Evolutionary conservation across 2,113 vertebrate genomes (phyloP), one percentile per base, ranked within the genome.

Genomic region (Piaya cayana): DNA sequence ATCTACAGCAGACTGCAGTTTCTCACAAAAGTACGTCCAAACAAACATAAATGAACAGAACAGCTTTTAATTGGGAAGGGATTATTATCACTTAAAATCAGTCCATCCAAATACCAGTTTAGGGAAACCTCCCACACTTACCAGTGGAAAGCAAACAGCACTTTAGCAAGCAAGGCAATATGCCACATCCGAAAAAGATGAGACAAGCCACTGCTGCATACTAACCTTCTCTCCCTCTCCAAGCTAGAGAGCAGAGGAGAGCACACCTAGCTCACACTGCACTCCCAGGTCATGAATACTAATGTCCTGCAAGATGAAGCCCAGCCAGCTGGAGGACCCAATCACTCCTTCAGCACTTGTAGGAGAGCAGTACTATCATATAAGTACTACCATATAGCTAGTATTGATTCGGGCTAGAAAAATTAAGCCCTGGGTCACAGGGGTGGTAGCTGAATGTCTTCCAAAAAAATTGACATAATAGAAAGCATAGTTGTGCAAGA

Each of bases 401-500:
- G 8, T 52, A 68, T 50, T 59, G 56, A 84, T 30, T 67, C 42
- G 13, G 56, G 56, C 36, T 67, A 55, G 42, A 92, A 81, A 86
- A 88, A 90, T n/a, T 52, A 88, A 92, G 43, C 60, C 71, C 60
- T 88, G 60, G 34, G 42, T 92, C 68, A 80, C 25, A 11, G 0
- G 49, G n/a, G 39, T 39, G 42, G 37, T 32, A 88, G 60, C 64
- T 70, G 88, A 86, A 70, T 36, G 12, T 83, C 88, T 90, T 77
- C 53, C 5, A 77, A 74, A 92, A 39, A 65, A 67, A 42, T 2
- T 1, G 55, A 55, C 21, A 47, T 78, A 88, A 92, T 70, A 86
- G 74, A 76, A 82, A 90, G 37, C 55, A 32, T 53, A 72, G 32
- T 59, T 77, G 53, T 45, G 55, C 37, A 90, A 78, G 68, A 81